Percentiles rank a stretch among this genome's conserved stretches.
These are phyloP conservation scores for Stenotaenia linearis DNA, from an alignment of 2,888 invertebrate species.

Conservation along the genomic window DNA sequence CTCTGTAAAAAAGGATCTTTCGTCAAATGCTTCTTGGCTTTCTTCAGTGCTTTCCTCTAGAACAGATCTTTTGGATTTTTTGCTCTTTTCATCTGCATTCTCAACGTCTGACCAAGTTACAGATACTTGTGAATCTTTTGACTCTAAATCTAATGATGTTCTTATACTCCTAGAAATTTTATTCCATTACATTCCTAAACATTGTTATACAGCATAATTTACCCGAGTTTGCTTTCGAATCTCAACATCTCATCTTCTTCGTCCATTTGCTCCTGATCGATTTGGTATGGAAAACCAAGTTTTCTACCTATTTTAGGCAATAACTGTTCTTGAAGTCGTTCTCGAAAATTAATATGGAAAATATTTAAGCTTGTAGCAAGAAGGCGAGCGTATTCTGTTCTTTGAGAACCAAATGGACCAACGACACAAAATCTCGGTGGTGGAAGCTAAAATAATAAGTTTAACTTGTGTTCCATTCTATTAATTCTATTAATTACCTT, in stretches of 20 bases:
- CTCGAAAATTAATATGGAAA: constrained; percentile 26
- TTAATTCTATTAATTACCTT: too few relatives aligned
- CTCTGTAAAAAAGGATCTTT: not conserved
- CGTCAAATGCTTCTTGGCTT: not conserved
- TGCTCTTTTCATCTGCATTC: not conserved
- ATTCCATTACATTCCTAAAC: not conserved
- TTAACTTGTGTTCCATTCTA: not conserved
- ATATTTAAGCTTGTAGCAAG: not conserved
- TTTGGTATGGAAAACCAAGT: constrained; percentile 29
- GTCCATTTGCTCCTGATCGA: constrained; percentile 8
- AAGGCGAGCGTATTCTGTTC: not conserved
- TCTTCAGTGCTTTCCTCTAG: not conserved
- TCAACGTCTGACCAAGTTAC: not conserved
- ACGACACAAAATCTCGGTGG: not conserved
- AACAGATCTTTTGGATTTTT: not conserved
- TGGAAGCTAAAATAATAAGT: not conserved
- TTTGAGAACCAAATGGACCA: constrained; percentile 3
- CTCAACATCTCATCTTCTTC: not conserved
- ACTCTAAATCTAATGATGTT: not conserved
- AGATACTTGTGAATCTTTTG: not conserved
- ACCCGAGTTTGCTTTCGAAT: not conserved
- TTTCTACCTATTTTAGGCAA: not conserved
- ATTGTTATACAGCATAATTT: too few relatives aligned
- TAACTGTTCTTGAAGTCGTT: not conserved
- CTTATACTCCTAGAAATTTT: not conserved